Conservation (phyloP, 2,113 vertebrate genomes). For the Colossoma macropomum region DNA sequence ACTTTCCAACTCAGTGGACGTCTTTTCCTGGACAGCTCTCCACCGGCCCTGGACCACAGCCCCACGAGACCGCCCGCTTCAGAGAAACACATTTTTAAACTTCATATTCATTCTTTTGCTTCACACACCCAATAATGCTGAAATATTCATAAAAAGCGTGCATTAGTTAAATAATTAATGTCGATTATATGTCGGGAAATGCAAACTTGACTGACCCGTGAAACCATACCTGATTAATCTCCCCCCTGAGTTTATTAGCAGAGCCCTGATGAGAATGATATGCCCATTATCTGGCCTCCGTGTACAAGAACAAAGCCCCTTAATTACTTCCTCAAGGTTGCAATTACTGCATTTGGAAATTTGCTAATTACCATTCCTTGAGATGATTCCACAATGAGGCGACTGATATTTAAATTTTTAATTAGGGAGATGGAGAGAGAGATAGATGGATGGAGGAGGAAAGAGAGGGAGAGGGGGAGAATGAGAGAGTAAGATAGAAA, state of each 20-base stretch:
- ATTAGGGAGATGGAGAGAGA: slow-evolving; percentile 62
- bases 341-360: slow-evolving; percentile 67
- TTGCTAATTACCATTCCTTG: slow-evolving; percentile 64
- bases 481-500: slow-evolving; percentile 15
- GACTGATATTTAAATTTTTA: slow-evolving; percentile 64
- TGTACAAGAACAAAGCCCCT: slow-evolving; percentile 52
- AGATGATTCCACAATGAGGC: slow-evolving; percentile 61
- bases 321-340: slow-evolving; percentile 71
- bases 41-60: background rate
- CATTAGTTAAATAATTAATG: slow-evolving; percentile 54
- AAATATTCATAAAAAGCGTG: slow-evolving; percentile 51
- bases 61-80: background rate
- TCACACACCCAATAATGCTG: slow-evolving; percentile 10
- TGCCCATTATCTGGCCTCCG: slow-evolving; percentile 56
- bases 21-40: background rate
- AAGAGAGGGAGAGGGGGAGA: slow-evolving; percentile 15
- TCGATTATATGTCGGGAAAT: slow-evolving; percentile 49
- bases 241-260: slow-evolving; percentile 45
- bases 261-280: slow-evolving; percentile 51
- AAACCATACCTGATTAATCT: slow-evolving; percentile 51
- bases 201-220: slow-evolving; percentile 55
- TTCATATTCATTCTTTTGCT: slow-evolving; percentile 7
- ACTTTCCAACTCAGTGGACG: slow-evolving; percentile 32
- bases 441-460: slow-evolving; percentile 47
- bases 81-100: slow-evolving; percentile 15